Evolutionary conservation across 2,113 vertebrate species (phyloP).

Genomic region (Gnathonemus echidnorhynchus): DNA sequence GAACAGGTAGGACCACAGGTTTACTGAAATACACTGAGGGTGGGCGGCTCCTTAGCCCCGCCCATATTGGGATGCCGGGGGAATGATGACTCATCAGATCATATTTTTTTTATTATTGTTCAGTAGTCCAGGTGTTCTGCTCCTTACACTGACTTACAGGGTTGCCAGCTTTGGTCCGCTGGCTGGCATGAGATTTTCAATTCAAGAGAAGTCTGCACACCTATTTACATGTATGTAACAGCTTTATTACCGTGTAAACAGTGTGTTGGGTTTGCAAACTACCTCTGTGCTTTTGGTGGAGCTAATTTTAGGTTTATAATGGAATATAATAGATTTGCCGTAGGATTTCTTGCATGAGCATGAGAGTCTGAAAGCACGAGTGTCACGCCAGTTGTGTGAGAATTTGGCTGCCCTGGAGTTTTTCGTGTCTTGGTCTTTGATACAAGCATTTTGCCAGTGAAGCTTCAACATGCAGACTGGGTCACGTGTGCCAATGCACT

Average conservation of each 20-base stretch:
- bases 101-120: neutral
- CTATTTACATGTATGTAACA: neutral
- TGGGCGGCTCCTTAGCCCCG: neutral
- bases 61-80: neutral
- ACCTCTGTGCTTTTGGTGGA: neutral
- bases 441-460: neutral
- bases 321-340: neutral
- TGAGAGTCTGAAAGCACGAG: neutral
- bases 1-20: neutral
- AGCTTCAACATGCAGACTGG: neutral
- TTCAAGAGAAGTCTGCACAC: neutral
- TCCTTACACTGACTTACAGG: neutral
- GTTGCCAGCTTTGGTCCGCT: neutral
- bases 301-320: neutral
- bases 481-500: neutral
- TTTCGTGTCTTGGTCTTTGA: neutral
- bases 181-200: neutral
- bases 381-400: neutral
- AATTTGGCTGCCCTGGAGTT: neutral
- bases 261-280: neutral
- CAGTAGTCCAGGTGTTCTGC: neutral
- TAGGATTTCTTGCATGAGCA: neutral
- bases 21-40: neutral
- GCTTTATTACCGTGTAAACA: neutral
- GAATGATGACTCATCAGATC: neutral